Conservation (phyloP, 1,140 invertebrate genomes). For the Acyrthosiphon pisum region DNA sequence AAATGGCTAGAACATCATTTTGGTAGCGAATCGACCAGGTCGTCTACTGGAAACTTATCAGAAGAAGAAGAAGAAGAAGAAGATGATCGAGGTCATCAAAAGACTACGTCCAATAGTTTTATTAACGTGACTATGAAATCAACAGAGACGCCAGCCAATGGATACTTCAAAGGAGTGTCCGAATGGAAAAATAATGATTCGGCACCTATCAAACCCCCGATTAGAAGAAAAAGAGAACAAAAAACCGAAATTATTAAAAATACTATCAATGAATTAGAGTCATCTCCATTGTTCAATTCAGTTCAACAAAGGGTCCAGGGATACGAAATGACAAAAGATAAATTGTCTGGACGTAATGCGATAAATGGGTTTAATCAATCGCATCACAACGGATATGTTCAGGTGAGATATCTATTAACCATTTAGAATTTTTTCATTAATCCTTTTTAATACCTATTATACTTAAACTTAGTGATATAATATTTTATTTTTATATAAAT, state of each 20-base stretch:
- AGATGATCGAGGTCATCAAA: slow-evolving; percentile 64
- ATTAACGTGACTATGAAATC: slow-evolving; percentile 83
- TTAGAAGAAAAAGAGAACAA: slow-evolving; percentile 27
- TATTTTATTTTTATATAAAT: not conserved
- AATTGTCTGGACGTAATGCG: slow-evolving; percentile 57
- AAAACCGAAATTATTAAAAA: slow-evolving; percentile 22
- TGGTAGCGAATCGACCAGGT: slow-evolving; percentile 81
- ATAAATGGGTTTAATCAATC: slow-evolving; percentile 65
- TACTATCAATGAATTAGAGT: slow-evolving; percentile 49
- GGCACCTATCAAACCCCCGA: not conserved
- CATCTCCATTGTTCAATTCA: slow-evolving; percentile 54
- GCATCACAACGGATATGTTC: slow-evolving; percentile 71
- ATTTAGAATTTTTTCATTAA: not conserved
- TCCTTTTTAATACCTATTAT: not conserved
- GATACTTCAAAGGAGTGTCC: slow-evolving; percentile 72
- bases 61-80: slow-evolving; percentile 65
- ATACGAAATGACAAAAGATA: slow-evolving; percentile 60
- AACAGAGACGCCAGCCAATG: slow-evolving; percentile 63
- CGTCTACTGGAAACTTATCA: slow-evolving; percentile 64
- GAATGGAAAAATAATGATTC: slow-evolving; percentile 70
- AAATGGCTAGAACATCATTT: slow-evolving; percentile 91
- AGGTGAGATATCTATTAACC: slow-evolving; percentile 26
- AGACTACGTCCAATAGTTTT: slow-evolving; percentile 70
- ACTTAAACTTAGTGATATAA: not conserved
- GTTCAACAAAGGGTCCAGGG: slow-evolving; percentile 48